phyloP scores from a whole-genome alignment of 2,888 invertebrate genomes.

The Panopea generosa region DNA sequence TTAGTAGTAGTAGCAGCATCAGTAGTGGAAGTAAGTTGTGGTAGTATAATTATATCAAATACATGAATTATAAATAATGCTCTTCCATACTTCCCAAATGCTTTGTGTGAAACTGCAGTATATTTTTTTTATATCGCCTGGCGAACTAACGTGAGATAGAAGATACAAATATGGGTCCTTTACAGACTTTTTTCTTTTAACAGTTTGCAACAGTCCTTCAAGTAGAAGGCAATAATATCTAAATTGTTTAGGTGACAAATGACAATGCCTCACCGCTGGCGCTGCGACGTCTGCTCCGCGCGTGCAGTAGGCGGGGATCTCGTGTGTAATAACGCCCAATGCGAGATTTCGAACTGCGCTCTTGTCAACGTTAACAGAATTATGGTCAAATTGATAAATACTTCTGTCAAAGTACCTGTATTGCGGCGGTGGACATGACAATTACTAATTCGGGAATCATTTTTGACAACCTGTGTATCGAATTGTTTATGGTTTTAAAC shows the following conservation, averaged over 20 bases:
- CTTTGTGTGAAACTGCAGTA: too few species aligned
- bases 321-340: constrained; percentile 34
- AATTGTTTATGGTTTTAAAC: too few species aligned
- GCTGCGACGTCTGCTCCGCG: constrained; percentile 21
- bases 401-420: constrained; percentile 9
- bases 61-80: too few species aligned
- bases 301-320: constrained; percentile 35
- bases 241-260: constrained; percentile 11
- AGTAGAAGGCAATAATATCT: neutral
- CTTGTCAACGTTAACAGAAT: constrained; percentile 15
- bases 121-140: too few species aligned
- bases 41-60: too few species aligned
- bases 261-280: neutral
- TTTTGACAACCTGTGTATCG: constrained; percentile 22
- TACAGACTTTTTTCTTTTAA: too few species aligned
- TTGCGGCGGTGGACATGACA: constrained; percentile 4
- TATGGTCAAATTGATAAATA: constrained; percentile 17
- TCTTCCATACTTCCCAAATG: too few species aligned
- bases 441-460: constrained; percentile 22
- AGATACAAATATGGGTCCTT: too few species aligned
- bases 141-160: too few species aligned
- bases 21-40: too few species aligned
- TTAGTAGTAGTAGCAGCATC: too few species aligned
- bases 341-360: constrained; percentile 22
- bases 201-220: too few species aligned